Evolutionary conservation across 2,113 vertebrate genomes (phyloP), one percentile per base, ranked within the genome.

Genomic region (Mesocricetus auratus): DNA sequence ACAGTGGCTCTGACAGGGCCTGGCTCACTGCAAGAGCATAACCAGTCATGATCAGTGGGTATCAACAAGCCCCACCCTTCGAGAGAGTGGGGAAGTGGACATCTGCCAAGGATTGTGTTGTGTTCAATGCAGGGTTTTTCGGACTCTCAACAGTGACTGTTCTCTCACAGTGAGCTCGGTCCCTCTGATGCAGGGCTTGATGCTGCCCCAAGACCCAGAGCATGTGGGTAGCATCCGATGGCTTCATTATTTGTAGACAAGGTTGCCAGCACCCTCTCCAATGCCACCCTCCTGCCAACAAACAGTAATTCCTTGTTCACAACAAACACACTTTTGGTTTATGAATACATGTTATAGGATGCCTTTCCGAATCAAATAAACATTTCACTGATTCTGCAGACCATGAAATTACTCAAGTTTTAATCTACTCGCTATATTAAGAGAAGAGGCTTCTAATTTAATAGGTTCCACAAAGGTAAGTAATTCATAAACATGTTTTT

Each of bases 351-450:
- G 95, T 69, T 87, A 74, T 33, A 95, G 89, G 86, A 47, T 0
- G 0, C 69, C 39, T 96, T 97, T 47, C 91, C 79, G 94, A 98
- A 95, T 97, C 96, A 94, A 96, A 96, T 88, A 98, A 98, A 98
- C 93, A 97, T 97, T 96, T 97, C 88, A n/a, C 97, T 89, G 71
- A 98, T 95, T 98, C 98, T 98, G 94, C 96, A 95, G 94, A 98
- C 97, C 98, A 98, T 98, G 97, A 98, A 98, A 98, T 98, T 64
- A 97, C 97, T 97, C 95, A 95, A 91, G 94, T 97, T 98, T 98
- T 97, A 94, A 96, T 96, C 88, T 96, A 42, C 85, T 95, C 95
- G 90, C 96, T 96, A 66, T 73, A 85, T 91, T 92, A 95, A 95
- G 95, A 90, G 53, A 93, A 95, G 69, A 90, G 90, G 66, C 64